These are phyloP conservation scores for Apamea crenata DNA, from an alignment of 2,888 invertebrate species.

Conservation along the genomic window DNA sequence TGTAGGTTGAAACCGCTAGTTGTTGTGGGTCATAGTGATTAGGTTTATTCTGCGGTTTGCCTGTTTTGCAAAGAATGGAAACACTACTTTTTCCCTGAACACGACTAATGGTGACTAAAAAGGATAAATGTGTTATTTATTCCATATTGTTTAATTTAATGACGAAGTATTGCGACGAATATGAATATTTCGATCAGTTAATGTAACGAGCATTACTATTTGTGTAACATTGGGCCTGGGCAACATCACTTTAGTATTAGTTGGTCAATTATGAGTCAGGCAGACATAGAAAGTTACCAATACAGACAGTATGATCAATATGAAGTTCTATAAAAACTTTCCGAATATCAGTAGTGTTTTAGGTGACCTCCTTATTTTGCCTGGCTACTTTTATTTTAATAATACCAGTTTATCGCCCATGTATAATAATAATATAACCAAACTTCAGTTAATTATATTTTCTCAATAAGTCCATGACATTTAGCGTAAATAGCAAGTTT, in stretches of 20 bases:
- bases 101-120: slow-evolving; percentile 67
- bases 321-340: not conserved
- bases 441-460: slow-evolving; percentile 10
- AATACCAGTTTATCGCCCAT: not conserved
- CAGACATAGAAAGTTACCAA: not conserved
- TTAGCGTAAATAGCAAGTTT: slow-evolving; percentile 52
- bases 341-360: not conserved
- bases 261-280: slow-evolving; percentile 9
- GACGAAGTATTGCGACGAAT: slow-evolving; percentile 58
- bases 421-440: slow-evolving; percentile 1
- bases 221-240: slow-evolving; percentile 3
- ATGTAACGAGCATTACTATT: slow-evolving; percentile 20
- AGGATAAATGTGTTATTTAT: slow-evolving; percentile 67
- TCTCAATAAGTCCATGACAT: slow-evolving; percentile 58
- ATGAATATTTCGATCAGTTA: slow-evolving; percentile 31
- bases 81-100: slow-evolving; percentile 69
- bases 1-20: slow-evolving; percentile 43
- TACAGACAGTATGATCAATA: not conserved
- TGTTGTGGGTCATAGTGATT: slow-evolving; percentile 59
- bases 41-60: slow-evolving; percentile 79
- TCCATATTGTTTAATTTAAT: slow-evolving; percentile 61
- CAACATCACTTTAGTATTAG: not conserved
- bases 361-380: not conserved
- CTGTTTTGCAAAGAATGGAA: slow-evolving; percentile 78
- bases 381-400: slow-evolving; percentile 1